Evolutionary conservation across 2,113 vertebrate genomes (phyloP), one percentile per base, ranked within the genome.

Genomic region (Jacana jacana): DNA sequence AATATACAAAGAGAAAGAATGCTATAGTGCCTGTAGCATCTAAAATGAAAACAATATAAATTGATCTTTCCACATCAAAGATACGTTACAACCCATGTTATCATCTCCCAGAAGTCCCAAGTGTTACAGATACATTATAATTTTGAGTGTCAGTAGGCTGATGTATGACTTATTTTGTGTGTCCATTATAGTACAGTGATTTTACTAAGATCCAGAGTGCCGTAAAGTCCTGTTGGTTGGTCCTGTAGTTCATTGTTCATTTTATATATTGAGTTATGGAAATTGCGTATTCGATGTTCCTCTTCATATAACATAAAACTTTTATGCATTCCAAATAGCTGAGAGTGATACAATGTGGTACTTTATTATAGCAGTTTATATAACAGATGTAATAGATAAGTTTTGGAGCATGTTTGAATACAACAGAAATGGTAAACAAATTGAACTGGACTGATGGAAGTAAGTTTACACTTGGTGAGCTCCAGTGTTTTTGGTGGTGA

Each of bases 281-380:
- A 86, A 66, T n/a, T 2, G 11, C 87, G 66, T 69, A 57, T 92
- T 87, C 70, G 73, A 79, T 91, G 87, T 85, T 92, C 57, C 58
- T 89, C 57, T 79, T 89, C 89, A 92, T 84, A 79, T 64, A 88
- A 84, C 42, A 81, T 83, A 35, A 86, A 86, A 89, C 87, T 93
- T 93, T 91, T 95, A 91, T 76, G 70, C 24, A 69, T 93, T 94
- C 79, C 89, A 89, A 89, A 87, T 81, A 93, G 81, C 69, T 89
- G 81, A 85, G 89, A 94, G 46, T 86, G 46, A 96, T 51, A 54
- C 71, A 30, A 61, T 89, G 93, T 91, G 78, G 64, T 87, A 88
- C 40, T 95, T 96, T 87, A 82, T 94, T 81, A 79, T 27, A 19
- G 71, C 61, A 92, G 19, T 95, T 95, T 82, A 61, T 94, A 9